These are phyloP conservation scores for Passer domesticus DNA, from an alignment of 2,113 vertebrate species.

Conservation along the genomic window DNA sequence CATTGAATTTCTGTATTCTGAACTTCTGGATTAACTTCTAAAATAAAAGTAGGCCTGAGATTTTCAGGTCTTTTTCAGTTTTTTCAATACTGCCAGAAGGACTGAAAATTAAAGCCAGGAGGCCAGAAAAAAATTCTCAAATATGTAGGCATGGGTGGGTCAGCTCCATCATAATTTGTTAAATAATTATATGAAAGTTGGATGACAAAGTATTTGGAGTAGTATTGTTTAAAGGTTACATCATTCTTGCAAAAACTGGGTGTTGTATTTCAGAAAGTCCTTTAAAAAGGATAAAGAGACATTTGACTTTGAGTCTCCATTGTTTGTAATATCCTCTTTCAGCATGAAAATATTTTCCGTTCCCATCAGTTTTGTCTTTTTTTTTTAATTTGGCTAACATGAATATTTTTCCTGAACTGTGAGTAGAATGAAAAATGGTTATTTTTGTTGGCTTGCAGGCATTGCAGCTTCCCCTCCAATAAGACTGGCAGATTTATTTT, in stretches of 20 bases:
- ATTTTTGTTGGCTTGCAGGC: slow-evolving; percentile 53
- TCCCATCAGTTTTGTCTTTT: slow-evolving; percentile 6
- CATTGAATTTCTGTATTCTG: slow-evolving; percentile 4
- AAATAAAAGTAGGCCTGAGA: not conserved
- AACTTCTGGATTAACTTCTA: slow-evolving; percentile 2
- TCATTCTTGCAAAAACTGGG: not conserved
- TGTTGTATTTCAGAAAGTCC: not conserved
- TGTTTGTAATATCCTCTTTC: slow-evolving; percentile 54
- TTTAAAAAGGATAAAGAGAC: not conserved
- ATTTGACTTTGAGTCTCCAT: slow-evolving; percentile 25
- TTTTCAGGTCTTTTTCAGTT: not conserved
- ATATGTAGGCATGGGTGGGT: not conserved
- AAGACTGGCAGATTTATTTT: slow-evolving; percentile 39
- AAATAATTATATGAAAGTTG: not conserved
- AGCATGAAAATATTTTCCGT: slow-evolving; percentile 36
- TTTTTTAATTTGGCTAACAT: slow-evolving; percentile 5
- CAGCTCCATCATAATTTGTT: not conserved
- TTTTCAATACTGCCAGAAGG: not conserved
- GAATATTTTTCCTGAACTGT: slow-evolving; percentile 47
- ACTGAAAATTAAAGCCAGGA: slow-evolving; percentile 39
- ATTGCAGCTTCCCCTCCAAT: not conserved
- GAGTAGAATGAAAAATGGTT: slow-evolving; percentile 11
- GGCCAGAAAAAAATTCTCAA: not conserved
- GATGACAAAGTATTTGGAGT: not conserved
- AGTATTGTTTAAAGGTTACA: slow-evolving; percentile 27